phyloP scores from a whole-genome alignment of 2,113 vertebrate species.

The Eonycteris spelaea region DNA sequence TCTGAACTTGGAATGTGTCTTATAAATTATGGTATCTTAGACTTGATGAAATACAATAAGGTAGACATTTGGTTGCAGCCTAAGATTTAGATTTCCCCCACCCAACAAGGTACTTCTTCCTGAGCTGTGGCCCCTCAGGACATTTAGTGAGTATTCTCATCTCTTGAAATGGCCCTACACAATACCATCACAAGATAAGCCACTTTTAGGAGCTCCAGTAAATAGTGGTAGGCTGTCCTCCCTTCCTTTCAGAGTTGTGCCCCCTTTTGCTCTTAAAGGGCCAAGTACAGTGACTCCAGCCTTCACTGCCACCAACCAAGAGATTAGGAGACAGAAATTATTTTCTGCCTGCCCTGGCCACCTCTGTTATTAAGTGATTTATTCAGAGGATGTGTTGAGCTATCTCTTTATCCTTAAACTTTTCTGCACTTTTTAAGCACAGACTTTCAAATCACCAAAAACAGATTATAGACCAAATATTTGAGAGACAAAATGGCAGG shows the following conservation, averaged over 20 bases:
- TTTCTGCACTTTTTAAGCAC: not conserved
- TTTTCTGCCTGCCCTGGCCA: not conserved
- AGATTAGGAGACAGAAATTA: not conserved
- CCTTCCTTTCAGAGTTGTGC: not conserved
- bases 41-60: not conserved
- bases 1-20: not conserved
- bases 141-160: not conserved
- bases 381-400: not conserved
- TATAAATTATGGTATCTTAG: not conserved
- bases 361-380: not conserved
- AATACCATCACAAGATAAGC: not conserved
- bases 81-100: not conserved
- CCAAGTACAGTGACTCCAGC: not conserved
- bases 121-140: not conserved
- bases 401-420: not conserved
- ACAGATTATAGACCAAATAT: not conserved
- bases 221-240: not conserved
- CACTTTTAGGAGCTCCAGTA: not conserved
- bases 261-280: not conserved
- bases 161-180: not conserved
- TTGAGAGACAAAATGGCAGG: not conserved
- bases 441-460: conserved; percentile 11
- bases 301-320: not conserved
- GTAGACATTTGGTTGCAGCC: not conserved
- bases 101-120: not conserved